These are phyloP conservation scores for Diarsia mendica DNA, from an alignment of 2,888 invertebrate species.

Conservation along the genomic window DNA sequence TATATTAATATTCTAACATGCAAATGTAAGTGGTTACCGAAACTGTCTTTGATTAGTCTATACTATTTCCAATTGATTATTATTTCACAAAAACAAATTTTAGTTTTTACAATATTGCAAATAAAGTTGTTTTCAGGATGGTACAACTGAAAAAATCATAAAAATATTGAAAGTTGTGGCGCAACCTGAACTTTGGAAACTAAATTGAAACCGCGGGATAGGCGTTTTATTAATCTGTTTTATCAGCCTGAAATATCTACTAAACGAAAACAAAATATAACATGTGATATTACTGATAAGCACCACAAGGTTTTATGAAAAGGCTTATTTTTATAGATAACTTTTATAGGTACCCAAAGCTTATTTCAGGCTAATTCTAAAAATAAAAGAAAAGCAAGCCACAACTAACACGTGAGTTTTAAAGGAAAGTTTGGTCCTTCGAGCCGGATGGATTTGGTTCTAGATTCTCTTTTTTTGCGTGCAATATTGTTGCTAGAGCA, in stretches of 20 bases:
- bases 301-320: slow-evolving; percentile 5
- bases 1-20: slow-evolving; percentile 8
- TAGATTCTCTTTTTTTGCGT: background rate
- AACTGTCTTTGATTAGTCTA: background rate
- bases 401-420: background rate
- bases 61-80: background rate
- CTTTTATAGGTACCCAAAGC: background rate
- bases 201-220: background rate
- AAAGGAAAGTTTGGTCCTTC: background rate
- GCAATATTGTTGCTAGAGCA: background rate
- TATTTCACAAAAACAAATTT: background rate
- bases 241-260: slow-evolving; percentile 23
- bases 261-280: slow-evolving; percentile 3
- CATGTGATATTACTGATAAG: slow-evolving; percentile 22
- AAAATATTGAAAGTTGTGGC: background rate
- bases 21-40: background rate
- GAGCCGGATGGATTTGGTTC: background rate
- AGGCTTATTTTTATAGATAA: background rate
- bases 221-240: slow-evolving; percentile 7
- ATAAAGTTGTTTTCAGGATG: background rate
- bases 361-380: background rate
- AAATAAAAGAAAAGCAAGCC: background rate
- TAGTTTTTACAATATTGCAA: too few species aligned
- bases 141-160: background rate
- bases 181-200: background rate